These are phyloP conservation scores for Melitaea cinxia DNA, from an alignment of 1,140 invertebrate genomes.

Conservation along the genomic window DNA sequence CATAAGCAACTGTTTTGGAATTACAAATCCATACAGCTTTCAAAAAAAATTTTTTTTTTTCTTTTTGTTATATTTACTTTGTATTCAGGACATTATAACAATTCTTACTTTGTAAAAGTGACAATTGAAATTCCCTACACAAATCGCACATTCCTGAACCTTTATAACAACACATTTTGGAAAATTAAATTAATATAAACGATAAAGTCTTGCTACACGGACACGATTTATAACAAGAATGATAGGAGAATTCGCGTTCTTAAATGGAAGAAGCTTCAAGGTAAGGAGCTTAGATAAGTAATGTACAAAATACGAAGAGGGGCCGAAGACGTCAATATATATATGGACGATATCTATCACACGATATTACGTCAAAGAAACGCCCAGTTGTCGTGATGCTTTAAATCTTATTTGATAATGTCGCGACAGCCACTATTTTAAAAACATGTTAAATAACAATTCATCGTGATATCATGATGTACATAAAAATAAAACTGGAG, in stretches of 20 bases:
- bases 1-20: neutral
- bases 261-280: conserved; percentile 71
- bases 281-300: conserved; percentile 78
- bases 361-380: conserved; percentile 79
- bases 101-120: conserved; percentile 70
- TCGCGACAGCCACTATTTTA: conserved; percentile 54
- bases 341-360: conserved; percentile 74
- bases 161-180: conserved; percentile 76
- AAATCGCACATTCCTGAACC: conserved; percentile 71
- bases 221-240: conserved; percentile 50
- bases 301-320: conserved; percentile 72
- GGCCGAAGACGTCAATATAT: conserved; percentile 74
- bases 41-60: too few relatives aligned
- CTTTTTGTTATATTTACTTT: too few relatives aligned
- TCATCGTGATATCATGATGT: neutral
- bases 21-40: neutral
- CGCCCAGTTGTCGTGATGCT: conserved; percentile 75
- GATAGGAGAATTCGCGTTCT: conserved; percentile 51
- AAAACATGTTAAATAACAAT: conserved; percentile 30
- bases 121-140: conserved; percentile 72
- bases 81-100: neutral
- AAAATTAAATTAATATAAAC: conserved; percentile 19
- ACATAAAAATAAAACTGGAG: neutral
- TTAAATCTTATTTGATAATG: conserved; percentile 74
- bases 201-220: conserved; percentile 32